Base-by-base conservation (phyloP, 2,113 vertebrate genomes). In the Peromyscus maniculatus region DNA sequence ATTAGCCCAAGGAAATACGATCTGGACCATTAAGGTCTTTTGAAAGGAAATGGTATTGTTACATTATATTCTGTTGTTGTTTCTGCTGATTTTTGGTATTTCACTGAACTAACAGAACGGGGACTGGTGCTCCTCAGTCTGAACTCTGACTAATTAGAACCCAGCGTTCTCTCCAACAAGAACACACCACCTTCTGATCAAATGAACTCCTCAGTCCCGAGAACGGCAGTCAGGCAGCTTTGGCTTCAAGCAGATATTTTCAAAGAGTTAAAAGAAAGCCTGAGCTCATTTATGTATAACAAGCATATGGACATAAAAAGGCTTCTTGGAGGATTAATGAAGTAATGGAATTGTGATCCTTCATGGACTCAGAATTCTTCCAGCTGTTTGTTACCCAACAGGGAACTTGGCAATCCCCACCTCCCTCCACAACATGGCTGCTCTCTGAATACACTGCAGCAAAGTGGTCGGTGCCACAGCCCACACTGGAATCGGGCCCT, bases 101-200 rank as follows among this genome's bases (percentile, higher is more conserved):
- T 66, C 79, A 74, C 93, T 97, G 94, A 95, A 98, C 93, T 93
- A 92, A 96, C 66, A 96, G 36, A 96, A 80, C 9, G 2, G 7
- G 66, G 43, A 69, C 91, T 64, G 21, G 74, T 49, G 80, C 74
- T 93, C 2, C 55, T 95, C 75, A 55, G 79, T 89, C 94, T 97
- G 96, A 97, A 97, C 71, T 64, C 26, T 6, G 22, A 62, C 94
- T 96, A 97, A 98, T 97, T 98, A 97, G 86, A 96, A 88, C 62
- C 80, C 55, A 62, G 71, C 4, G 0, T 64, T 72, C 19, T 92
- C 84, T 96, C 91, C 28, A 92, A 82, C 79, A 96, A 96, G 95
- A 97, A 86, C 71, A 95, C 82, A 94, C 62, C 33, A 87, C 62
- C 91, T 94, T 92, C 87, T 96, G 97, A 96, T 93, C 91, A 97